These are phyloP conservation scores for Coreius guichenoti DNA, from an alignment of 2,797 vertebrate genomes.

Conservation along the genomic window DNA sequence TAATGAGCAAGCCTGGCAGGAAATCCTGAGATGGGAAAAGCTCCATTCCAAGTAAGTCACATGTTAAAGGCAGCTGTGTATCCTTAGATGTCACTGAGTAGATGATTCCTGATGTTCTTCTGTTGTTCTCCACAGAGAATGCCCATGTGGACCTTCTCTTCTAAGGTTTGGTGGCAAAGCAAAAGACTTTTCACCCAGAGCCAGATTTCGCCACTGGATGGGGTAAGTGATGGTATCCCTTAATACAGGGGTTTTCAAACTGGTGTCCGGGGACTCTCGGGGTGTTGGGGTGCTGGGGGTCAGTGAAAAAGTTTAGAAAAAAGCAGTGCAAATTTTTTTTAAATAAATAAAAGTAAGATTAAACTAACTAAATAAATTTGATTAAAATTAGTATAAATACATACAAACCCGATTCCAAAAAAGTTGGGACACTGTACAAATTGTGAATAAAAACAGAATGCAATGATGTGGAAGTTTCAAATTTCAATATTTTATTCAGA, in stretches of 20 bases:
- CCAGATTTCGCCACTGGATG: slow-evolving; percentile 85
- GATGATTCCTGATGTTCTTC: not conserved
- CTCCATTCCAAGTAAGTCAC: slow-evolving; percentile 78
- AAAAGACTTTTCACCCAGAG: slow-evolving; percentile 84
- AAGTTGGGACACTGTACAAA: no score
- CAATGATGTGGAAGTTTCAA: no score
- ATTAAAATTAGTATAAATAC: no score
- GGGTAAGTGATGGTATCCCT: slow-evolving; percentile 71
- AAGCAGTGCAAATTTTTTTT: no score
- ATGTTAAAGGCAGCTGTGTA: not conserved
- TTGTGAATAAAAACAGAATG: no score
- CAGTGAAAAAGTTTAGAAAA: not conserved
- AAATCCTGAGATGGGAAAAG: slow-evolving; percentile 89
- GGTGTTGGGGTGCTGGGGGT: not conserved
- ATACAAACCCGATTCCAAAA: no score
- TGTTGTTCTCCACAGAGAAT: slow-evolving; percentile 73
- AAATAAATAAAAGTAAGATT: no score
- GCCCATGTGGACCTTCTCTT: slow-evolving; percentile 83
- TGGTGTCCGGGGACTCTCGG: not conserved
- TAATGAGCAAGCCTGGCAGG: slow-evolving; percentile 87
- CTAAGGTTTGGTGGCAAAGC: slow-evolving; percentile 86
- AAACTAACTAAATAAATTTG: no score
- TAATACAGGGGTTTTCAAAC: not conserved
- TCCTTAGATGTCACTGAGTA: not conserved
- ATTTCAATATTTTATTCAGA: no score